Conservation (phyloP, 37 sponge, comb jelly and placozoan species). For the Geodia barretti region DNA sequence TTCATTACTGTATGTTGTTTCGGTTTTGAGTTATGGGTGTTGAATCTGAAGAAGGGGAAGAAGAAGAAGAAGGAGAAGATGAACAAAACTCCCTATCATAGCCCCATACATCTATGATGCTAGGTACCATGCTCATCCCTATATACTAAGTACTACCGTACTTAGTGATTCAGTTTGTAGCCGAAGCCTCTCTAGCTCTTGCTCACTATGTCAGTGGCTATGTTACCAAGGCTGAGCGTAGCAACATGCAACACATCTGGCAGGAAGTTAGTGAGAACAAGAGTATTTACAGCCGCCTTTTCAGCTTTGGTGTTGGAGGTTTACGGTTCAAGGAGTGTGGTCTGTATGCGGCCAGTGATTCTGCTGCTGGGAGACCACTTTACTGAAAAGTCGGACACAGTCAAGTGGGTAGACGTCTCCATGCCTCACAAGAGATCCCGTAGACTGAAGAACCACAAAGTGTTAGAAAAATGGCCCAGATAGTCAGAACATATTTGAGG, state of each 20-base stretch:
- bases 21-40: too few relatives aligned
- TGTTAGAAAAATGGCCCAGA: constrained; percentile 33
- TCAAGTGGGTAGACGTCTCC: constrained; percentile 42
- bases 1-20: too few relatives aligned
- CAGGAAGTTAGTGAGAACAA: constrained; percentile 35
- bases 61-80: too few relatives aligned
- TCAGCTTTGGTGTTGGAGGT: constrained; percentile 31
- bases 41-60: too few relatives aligned
- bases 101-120: too few relatives aligned
- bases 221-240: constrained; percentile 62
- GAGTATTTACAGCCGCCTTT: constrained; percentile 26
- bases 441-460: constrained; percentile 24
- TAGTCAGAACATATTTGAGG: constrained; percentile 27
- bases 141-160: too few relatives aligned
- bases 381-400: constrained; percentile 43
- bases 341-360: constrained; percentile 49
- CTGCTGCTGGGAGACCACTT: constrained; percentile 51
- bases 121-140: too few relatives aligned
- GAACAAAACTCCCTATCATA: too few relatives aligned
- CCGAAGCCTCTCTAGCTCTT: constrained; percentile 47
- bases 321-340: constrained; percentile 45
- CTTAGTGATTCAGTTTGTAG: constrained; percentile 50
- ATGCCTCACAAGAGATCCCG: constrained; percentile 35
- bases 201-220: constrained; percentile 56
- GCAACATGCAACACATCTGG: constrained; percentile 48